Percentiles rank a stretch among this genome's conserved stretches.
Evolutionary conservation across 2,113 vertebrate genomes (phyloP).

Genomic region (Astatotilapia flaviijosephi): DNA sequence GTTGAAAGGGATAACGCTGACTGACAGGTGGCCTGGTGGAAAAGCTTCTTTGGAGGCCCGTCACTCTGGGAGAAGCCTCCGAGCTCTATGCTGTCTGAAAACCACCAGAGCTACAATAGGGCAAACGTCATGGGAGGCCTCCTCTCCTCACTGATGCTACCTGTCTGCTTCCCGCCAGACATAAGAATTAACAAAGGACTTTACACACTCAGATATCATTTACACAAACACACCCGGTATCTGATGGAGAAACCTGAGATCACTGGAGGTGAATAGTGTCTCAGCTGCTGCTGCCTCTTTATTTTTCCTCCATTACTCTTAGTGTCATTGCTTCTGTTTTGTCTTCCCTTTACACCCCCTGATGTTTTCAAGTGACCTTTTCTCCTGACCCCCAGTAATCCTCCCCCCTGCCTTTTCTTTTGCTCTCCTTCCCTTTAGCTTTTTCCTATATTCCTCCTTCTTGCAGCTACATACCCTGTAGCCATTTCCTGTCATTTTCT

Average conservation of each 20-base stretch:
- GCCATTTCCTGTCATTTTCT: conserved; percentile 30
- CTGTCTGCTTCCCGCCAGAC: background rate
- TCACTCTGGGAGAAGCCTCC: conserved; percentile 42
- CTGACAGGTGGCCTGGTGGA: conserved; percentile 42
- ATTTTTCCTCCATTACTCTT: background rate
- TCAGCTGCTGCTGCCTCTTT: conserved; percentile 36
- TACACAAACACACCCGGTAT: background rate
- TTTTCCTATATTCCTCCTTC: background rate
- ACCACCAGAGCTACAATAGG: conserved; percentile 1
- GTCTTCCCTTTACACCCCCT: background rate
- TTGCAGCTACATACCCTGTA: background rate
- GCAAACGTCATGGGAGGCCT: conserved; percentile 30
- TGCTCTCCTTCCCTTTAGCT: background rate
- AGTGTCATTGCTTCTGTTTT: background rate
- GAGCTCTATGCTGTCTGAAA: conserved; percentile 6
- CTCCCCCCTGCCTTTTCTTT: conserved; percentile 28
- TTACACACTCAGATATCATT: background rate
- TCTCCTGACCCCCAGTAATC: conserved; percentile 23
- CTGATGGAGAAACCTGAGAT: conserved; percentile 11
- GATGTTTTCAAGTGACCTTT: conserved; percentile 37
- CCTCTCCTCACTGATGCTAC: background rate
- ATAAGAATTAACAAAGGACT: background rate
- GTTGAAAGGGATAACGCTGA: conserved; percentile 16
- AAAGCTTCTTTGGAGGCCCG: conserved; percentile 21
- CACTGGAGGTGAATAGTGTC: conserved; percentile 24